Base-by-base conservation (phyloP, 2,888 invertebrate genomes). In the Himalopsyche japonica region DNA sequence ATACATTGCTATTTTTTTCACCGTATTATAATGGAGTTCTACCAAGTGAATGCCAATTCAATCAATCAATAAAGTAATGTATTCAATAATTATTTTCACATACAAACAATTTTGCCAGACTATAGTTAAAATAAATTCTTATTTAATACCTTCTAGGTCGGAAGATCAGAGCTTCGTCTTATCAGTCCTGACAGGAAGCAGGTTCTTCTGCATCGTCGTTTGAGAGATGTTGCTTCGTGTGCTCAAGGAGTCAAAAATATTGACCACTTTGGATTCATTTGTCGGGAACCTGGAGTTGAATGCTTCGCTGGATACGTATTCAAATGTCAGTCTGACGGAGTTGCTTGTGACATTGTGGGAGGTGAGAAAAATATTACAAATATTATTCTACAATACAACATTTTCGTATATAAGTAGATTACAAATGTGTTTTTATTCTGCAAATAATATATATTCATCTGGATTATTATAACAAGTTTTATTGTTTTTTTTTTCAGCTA, bases 111-210 rank as follows among this genome's bases (percentile, higher is more conserved):
- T n/a, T n/a, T n/a, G n/a, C n/a, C n/a, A n/a, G n/a, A n/a, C n/a
- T n/a, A n/a, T n/a, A n/a, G n/a, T n/a, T n/a, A n/a, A 49, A 20
- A n/a, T 49, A 49, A 49, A 20, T 20, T 57, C 1, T 57, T 57
- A 7, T 57, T n/a, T 18, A 12, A 48, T n/a, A 32, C 20, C 57
- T 88, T 89, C 78, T 91, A 97, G 92, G 96, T 99, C 8, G 98
- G 97, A 7, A 93, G 96, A 77, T 94, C 95, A 32, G 98, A 98
- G 89, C 92, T 99, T 15, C 94, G 97, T 77, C 93, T 99, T 6
- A 98, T 99, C 87, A 98, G 98, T 88, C 97, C 98, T 0, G 98
- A 98, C 89, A 94, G 97, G 84, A 99, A 99, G 89, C 96, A 97
- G 88, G 95, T 97, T 15, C 92, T 98, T 8, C 93, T 98, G 8